Percentiles rank a stretch among this genome's conserved stretches.
Conservation (phyloP, 2,113 vertebrate genomes). For the Syngnathoides biaculeatus region DNA sequence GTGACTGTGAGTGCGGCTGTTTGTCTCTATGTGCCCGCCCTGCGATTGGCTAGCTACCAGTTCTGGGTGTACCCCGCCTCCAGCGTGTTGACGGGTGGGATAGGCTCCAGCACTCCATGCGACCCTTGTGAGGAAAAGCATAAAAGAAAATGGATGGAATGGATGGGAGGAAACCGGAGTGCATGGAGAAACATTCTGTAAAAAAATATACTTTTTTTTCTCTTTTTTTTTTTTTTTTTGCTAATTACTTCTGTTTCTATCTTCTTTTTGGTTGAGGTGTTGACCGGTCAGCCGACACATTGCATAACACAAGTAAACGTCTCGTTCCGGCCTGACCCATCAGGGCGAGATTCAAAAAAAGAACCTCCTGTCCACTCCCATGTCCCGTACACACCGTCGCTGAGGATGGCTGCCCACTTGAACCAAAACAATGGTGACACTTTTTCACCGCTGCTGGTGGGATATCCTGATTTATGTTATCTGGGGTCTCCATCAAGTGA, state of each 20-base stretch:
- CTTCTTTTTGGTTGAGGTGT: slow-evolving; percentile 4
- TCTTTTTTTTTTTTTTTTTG: not conserved
- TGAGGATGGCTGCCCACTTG: slow-evolving; percentile 73
- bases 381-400: slow-evolving; percentile 42
- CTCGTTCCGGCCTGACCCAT: slow-evolving; percentile 44
- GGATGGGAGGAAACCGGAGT: no score
- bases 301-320: slow-evolving; percentile 35
- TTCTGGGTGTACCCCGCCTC: no score
- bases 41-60: no score
- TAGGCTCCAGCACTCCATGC: no score
- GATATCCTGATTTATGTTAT: slow-evolving; percentile 75
- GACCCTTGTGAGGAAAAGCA: no score
- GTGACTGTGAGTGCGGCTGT: no score
- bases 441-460: slow-evolving; percentile 63
- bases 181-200: no score
- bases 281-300: slow-evolving; percentile 17
- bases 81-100: no score
- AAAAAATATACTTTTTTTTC: no score
- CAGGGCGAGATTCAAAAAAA: slow-evolving; percentile 28
- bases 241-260: not conserved
- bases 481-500: slow-evolving; percentile 53
- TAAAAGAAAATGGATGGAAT: no score
- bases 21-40: no score
- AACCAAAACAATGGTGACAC: slow-evolving; percentile 67
- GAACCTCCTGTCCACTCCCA: slow-evolving; percentile 55